Base-by-base conservation (phyloP, 2,797 vertebrate species). In the Echeneis naucrates region DNA sequence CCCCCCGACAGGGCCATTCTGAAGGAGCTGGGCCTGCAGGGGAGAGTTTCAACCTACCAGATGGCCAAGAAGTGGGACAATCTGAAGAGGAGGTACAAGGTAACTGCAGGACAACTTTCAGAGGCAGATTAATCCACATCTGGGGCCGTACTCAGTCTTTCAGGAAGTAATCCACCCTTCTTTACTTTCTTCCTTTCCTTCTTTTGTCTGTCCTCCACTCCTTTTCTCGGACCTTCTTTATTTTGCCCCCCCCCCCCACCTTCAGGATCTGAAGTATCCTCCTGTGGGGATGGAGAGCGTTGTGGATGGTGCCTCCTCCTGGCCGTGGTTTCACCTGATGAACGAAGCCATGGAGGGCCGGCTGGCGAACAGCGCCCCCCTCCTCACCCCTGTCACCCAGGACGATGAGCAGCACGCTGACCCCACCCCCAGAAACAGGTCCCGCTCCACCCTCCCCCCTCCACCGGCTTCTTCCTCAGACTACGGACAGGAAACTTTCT, bases 271-370 rank as follows among this genome's bases (percentile, higher is more conserved):
- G 57, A 92, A 91, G 82, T 94, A 84, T 30, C 93, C 92, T 27
- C 92, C 92, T 0, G 89, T 88, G 0, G 92, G 92, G 16, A 92
- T 93, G 92, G 92, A 93, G 81, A 82, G 24, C 0, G 68, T 65
- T 0, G 82, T 83, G 0, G 92, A 93, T 38, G 69, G 83, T 32
- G 69, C 90, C 50, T 85, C 91, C 27, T 92, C 93, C 53, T 93
- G 93, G 93, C 92, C 92, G 1, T 94, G 93, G 92, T 93, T 93
- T 17, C 81, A 91, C 75, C 84, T 93, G 44, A 94, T 93, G 93
- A 93, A 93, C 1, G 92, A 93, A 10, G 92, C 92, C 50, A 92
- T 93, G 89, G 92, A 93, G 63, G 92, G 93, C 4, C 88, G 93
- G 0, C 78, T 94, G 44, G 57, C 72, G 0, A 69, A 27, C 72